These are phyloP conservation scores for Entomyzon cyanotis DNA, from an alignment of 2,113 vertebrate genomes.

Conservation along the genomic window DNA sequence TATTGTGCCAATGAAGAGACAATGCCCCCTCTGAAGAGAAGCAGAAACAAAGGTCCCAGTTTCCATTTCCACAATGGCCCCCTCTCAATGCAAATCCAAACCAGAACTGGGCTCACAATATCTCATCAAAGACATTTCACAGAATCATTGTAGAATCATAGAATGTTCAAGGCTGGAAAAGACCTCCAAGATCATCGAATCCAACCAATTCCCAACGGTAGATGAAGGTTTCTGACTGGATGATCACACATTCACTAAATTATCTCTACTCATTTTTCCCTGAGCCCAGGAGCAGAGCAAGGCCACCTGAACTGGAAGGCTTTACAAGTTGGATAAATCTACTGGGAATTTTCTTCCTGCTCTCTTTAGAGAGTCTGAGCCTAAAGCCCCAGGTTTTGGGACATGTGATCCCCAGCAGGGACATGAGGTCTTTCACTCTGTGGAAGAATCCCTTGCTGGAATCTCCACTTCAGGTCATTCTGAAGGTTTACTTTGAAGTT, in stretches of 20 bases:
- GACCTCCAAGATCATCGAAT: neutral
- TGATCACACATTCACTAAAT: neutral
- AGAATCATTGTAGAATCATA: neutral
- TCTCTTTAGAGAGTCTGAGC: neutral
- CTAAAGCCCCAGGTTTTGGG: neutral
- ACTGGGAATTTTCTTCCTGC: neutral
- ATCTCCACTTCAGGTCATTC: neutral
- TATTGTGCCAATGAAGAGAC: neutral
- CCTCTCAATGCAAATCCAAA: neutral
- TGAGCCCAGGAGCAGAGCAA: neutral
- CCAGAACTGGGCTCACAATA: neutral
- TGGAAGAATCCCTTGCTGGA: neutral
- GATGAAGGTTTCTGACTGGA: neutral
- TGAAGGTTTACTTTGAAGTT: neutral
- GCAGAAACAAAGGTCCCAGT: neutral
- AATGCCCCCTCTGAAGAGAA: neutral
- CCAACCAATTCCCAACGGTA: neutral
- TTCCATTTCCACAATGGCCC: neutral
- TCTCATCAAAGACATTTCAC: neutral
- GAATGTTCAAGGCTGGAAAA: neutral
- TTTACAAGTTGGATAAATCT: neutral
- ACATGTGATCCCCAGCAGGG: neutral
- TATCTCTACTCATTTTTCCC: neutral
- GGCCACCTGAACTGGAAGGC: neutral
- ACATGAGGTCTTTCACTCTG: neutral